Conservation (phyloP, 2,797 vertebrate genomes). For the Lutjanus argentimaculatus region DNA sequence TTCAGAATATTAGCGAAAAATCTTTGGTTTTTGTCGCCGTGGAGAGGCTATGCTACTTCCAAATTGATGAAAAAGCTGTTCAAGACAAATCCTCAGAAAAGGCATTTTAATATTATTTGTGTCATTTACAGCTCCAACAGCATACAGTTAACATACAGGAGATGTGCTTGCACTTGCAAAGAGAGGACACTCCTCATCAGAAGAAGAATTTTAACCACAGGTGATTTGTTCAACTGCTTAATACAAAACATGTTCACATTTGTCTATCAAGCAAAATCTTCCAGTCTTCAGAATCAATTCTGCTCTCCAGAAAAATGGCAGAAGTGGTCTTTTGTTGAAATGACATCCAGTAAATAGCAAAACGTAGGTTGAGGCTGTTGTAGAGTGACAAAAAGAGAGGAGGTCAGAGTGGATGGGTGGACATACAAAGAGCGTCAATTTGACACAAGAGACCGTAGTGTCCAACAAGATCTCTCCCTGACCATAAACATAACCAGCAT, state of each 20-base stretch:
- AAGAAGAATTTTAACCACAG: no score
- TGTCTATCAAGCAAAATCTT: conserved; percentile 10
- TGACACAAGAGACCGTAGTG: background rate
- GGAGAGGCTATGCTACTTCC: background rate
- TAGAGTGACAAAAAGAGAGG: background rate
- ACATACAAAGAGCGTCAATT: background rate
- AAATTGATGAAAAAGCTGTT: conserved; percentile 13
- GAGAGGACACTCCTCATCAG: no score
- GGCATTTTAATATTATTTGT: background rate
- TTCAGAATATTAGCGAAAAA: conserved; percentile 18
- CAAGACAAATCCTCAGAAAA: background rate
- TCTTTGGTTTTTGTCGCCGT: background rate
- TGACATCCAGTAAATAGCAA: background rate
- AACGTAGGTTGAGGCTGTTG: background rate
- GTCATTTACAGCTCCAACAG: background rate
- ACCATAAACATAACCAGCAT: background rate
- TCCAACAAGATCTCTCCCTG: background rate
- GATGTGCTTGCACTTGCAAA: no score
- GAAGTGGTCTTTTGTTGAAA: background rate
- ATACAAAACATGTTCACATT: background rate
- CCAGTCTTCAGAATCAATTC: background rate
- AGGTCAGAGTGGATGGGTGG: background rate
- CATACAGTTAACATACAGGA: no score
- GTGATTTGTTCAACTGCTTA: background rate
- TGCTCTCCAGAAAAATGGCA: background rate